phyloP scores from a whole-genome alignment of 2,888 invertebrate genomes.

The Aleiodes leptofemur region DNA sequence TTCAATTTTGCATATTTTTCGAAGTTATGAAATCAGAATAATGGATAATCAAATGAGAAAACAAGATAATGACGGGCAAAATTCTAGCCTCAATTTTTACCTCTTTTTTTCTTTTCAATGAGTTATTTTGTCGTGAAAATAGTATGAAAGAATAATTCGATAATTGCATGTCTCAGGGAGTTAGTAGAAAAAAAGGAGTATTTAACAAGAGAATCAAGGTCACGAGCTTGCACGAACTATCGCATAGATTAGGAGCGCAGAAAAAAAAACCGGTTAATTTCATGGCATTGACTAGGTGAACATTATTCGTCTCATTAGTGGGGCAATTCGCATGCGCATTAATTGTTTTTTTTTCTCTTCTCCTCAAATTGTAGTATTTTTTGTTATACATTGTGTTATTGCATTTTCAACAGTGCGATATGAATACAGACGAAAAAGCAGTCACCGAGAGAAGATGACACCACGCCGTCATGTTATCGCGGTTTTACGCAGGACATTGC shows the following conservation, averaged over 20 bases:
- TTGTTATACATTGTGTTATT: not conserved
- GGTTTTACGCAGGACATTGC: conserved; percentile 68
- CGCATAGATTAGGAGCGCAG: too few relatives aligned
- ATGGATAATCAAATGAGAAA: not conserved
- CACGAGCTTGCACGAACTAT: too few relatives aligned
- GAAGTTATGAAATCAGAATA: not conserved
- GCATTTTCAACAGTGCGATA: conserved; percentile 67
- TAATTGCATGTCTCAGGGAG: too few relatives aligned
- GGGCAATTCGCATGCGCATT: not conserved
- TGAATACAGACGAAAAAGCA: conserved; percentile 71
- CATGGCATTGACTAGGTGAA: not conserved
- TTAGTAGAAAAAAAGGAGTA: too few relatives aligned
- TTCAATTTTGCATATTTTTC: not conserved
- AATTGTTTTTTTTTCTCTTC: not conserved
- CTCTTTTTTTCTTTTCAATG: not conserved
- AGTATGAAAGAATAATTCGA: too few relatives aligned
- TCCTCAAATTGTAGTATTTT: not conserved
- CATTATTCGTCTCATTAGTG: conserved; percentile 3
- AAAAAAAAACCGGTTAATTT: too few relatives aligned
- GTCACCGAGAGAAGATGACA: conserved; percentile 73
- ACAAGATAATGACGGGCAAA: not conserved
- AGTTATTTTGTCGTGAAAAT: too few relatives aligned
- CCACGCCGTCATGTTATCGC: conserved; percentile 71
- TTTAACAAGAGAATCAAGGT: too few relatives aligned
- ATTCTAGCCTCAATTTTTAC: not conserved